Conservation (phyloP, 2,113 vertebrate species). For the Callipepla californica region DNA sequence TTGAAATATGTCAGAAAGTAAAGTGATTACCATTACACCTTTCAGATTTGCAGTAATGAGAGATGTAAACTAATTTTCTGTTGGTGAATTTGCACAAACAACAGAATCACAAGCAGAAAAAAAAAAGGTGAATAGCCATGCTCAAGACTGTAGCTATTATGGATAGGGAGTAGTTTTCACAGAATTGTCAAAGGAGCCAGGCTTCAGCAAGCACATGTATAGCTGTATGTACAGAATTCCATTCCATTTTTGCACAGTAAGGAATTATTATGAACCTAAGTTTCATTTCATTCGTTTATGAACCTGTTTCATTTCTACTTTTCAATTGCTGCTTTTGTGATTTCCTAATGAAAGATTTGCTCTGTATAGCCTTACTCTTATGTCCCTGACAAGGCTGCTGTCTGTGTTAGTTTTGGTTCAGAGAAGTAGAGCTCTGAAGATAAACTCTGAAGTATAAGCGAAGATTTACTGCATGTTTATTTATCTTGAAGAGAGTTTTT, state of each 20-base stretch:
- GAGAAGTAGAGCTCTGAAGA: not conserved
- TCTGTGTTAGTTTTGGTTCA: not conserved
- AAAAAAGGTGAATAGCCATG: not conserved
- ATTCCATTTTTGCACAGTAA: not conserved
- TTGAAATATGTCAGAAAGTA: not conserved
- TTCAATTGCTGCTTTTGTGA: not conserved
- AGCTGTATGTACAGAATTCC: not conserved
- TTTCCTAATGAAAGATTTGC: not conserved
- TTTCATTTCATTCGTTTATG: not conserved
- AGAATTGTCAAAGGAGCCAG: not conserved
- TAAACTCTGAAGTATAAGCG: not conserved
- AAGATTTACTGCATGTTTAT: not conserved
- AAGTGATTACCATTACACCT: not conserved
- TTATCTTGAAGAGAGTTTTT: not conserved
- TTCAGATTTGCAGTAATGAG: not conserved
- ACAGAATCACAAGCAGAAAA: not conserved
- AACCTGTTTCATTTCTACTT: not conserved
- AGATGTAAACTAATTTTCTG: not conserved
- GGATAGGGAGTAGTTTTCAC: not conserved
- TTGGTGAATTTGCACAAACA: not conserved
- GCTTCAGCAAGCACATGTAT: not conserved
- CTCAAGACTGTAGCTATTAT: not conserved
- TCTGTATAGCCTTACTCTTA: not conserved
- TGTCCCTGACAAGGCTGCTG: not conserved
- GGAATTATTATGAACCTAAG: not conserved